Conservation (phyloP, 2,797 vertebrate species). For the Helarctos malayanus region DNA sequence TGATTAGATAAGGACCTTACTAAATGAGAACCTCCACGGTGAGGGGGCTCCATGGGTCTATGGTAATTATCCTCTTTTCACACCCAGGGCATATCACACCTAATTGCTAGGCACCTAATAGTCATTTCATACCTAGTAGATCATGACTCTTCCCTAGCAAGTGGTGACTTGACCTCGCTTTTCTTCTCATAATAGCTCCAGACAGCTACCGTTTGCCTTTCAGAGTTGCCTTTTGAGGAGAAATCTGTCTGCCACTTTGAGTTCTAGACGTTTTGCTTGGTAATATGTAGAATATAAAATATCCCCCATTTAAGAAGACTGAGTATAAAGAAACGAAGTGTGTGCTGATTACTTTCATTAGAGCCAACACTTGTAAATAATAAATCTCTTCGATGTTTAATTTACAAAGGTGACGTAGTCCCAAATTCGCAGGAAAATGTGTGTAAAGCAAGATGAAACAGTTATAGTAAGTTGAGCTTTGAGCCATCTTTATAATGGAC, state of each 20-base stretch:
- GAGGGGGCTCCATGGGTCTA: background rate
- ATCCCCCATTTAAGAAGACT: slow-evolving; percentile 41
- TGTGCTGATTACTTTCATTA: slow-evolving; percentile 49
- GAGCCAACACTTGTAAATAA: slow-evolving; percentile 33
- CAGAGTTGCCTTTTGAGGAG: slow-evolving; percentile 43
- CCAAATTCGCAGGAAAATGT: background rate
- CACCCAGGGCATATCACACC: background rate
- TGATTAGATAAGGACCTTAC: background rate
- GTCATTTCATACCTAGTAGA: background rate
- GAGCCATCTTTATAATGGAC: slow-evolving; percentile 7
- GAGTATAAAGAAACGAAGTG: background rate
- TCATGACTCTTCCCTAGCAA: background rate
- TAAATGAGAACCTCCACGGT: background rate
- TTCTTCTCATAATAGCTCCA: background rate
- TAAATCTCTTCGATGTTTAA: slow-evolving; percentile 52
- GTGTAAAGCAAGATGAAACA: background rate
- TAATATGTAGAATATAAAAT: slow-evolving; percentile 46
- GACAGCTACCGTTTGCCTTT: background rate
- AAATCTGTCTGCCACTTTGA: background rate
- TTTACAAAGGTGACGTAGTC: slow-evolving; percentile 51
- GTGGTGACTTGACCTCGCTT: slow-evolving; percentile 20
- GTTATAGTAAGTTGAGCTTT: slow-evolving; percentile 46
- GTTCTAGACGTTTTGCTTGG: slow-evolving; percentile 54
- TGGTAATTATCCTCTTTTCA: background rate
- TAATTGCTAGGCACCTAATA: background rate